A percentile compares a stretch with the other conserved stretches of the same genome.
These are phyloP conservation scores for Catharus bicknelli DNA, from an alignment of 2,113 vertebrate genomes.

Conservation along the genomic window DNA sequence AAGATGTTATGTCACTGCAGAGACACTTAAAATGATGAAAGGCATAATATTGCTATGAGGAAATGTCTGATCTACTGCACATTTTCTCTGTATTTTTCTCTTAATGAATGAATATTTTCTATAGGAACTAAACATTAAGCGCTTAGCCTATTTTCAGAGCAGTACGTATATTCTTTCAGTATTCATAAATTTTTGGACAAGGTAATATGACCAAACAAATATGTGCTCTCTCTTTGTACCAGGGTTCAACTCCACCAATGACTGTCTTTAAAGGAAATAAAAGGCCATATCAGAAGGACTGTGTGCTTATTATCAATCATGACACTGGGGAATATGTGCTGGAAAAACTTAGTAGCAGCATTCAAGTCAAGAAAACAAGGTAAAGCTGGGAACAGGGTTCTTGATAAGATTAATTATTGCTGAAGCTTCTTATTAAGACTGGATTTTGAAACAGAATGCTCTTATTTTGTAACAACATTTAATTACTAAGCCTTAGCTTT, in stretches of 20 bases:
- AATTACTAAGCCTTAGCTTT: not conserved
- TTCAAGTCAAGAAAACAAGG: conserved; percentile 99
- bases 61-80: not conserved
- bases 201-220: conserved; percentile 5
- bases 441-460: not conserved
- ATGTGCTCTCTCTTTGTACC: conserved; percentile 10
- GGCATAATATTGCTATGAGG: not conserved
- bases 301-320: conserved; percentile 97
- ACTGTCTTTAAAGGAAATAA: conserved; percentile 99
- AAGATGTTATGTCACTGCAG: conserved; percentile 22
- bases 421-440: not conserved
- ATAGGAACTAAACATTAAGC: not conserved
- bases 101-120: not conserved
- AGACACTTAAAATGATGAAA: conserved; percentile 22
- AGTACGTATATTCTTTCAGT: not conserved
- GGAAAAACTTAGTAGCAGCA: conserved; percentile 97
- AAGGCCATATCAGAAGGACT: conserved; percentile 96
- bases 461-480: not conserved
- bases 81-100: not conserved
- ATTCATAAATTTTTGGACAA: not conserved
- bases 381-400: conserved; percentile 58
- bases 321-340: conserved; percentile 95
- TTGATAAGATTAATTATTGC: not conserved
- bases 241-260: conserved; percentile 98
- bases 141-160: not conserved